Conservation (phyloP, 2,113 vertebrate genomes). For the Oryctolagus cuniculus region mOryCun1.1 NC_091443.1:70193501-70194000, state of each 20-base stretch:
- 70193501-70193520: no score
- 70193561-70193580: neutral
- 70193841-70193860: constrained; percentile 29
- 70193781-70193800: constrained; percentile 21
- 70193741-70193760: constrained; percentile 46
- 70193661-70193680: constrained; percentile 66
- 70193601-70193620: constrained; percentile 46
- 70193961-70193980: fast-evolving
- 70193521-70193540: neutral
- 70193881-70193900: neutral
- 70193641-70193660: neutral
- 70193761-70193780: neutral
- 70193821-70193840: neutral
- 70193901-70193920: neutral
- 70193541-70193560: neutral
- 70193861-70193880: neutral
- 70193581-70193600: constrained; percentile 26
- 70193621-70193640: constrained; percentile 51
- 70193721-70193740: constrained; percentile 51
- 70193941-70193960: no score
- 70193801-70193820: neutral
- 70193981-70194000: neutral
- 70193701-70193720: neutral
- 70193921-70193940: neutral
- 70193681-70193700: constrained; percentile 71